Conservation (phyloP, 2,888 invertebrate species). For the Panzeria rudis region DNA sequence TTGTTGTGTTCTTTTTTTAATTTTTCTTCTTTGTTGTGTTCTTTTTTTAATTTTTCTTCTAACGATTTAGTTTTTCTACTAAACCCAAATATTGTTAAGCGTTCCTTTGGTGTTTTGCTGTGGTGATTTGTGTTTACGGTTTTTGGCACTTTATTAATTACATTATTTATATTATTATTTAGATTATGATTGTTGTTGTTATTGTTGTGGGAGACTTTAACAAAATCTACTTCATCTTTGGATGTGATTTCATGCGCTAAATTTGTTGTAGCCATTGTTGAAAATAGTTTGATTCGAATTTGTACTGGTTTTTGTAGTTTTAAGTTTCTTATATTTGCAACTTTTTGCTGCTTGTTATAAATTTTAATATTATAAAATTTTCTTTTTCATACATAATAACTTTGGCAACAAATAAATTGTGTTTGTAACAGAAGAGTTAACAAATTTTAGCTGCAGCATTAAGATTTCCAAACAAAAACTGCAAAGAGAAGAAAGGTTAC, state of each 20-base stretch:
- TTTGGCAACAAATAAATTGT: neutral
- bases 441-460: constrained; percentile 11
- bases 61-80: constrained; percentile 75
- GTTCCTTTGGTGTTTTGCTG: constrained; percentile 74
- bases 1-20: constrained; percentile 26
- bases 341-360: neutral
- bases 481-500: constrained; percentile 29
- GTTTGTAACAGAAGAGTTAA: neutral
- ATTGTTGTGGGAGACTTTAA: constrained; percentile 75
- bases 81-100: constrained; percentile 76
- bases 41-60: constrained; percentile 50
- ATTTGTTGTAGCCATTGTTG: constrained; percentile 49
- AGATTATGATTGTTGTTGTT: constrained; percentile 76
- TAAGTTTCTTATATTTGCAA: neutral
- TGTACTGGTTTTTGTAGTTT: constrained; percentile 46
- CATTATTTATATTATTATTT: constrained; percentile 73
- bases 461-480: constrained; percentile 25
- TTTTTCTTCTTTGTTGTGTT: constrained; percentile 33
- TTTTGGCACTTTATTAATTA: constrained; percentile 33
- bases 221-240: constrained; percentile 83
- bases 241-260: constrained; percentile 60
- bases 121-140: constrained; percentile 38
- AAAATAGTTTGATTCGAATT: constrained; percentile 26
- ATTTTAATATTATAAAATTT: neutral
- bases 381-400: constrained; percentile 13